A percentile compares a stretch with the other conserved stretches of the same genome.
Evolutionary conservation across 2,888 invertebrate genomes (phyloP).

Genomic region (Parochlus steinenii): DNA sequence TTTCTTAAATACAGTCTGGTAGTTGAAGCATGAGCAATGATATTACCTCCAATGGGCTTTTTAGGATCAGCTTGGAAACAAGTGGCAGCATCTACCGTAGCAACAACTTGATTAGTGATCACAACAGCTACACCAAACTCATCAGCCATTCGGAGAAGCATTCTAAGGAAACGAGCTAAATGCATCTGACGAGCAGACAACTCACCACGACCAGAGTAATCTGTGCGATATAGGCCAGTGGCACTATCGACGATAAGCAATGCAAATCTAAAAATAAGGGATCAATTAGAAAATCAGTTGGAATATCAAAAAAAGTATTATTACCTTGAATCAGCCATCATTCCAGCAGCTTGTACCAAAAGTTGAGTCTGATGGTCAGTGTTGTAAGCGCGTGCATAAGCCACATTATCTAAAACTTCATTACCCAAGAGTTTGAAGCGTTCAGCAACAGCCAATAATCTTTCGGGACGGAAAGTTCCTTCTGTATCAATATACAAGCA

Average conservation of each 20-base stretch:
- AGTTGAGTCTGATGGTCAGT: conserved; percentile 93
- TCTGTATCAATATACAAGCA: conserved; percentile 98
- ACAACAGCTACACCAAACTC: conserved; percentile 99
- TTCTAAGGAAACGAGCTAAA: conserved; percentile 80
- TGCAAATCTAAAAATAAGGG: no score
- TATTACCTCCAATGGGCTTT: conserved; percentile 97
- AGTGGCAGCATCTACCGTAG: conserved; percentile 92
- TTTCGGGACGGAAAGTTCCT: conserved; percentile 91
- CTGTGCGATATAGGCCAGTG: conserved; percentile 86
- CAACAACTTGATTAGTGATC: conserved; percentile 98
- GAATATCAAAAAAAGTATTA: no score
- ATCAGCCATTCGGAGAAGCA: conserved; percentile 83
- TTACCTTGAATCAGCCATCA: conserved; percentile 98
- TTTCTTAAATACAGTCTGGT: conserved; percentile 86
- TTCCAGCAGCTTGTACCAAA: conserved; percentile 80
- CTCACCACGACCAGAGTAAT: conserved; percentile 92
- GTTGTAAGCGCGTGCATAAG: conserved; percentile 91
- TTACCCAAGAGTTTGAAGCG: conserved; percentile 73
- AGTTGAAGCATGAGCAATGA: conserved; percentile 95
- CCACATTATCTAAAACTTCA: conserved; percentile 92
- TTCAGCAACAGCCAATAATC: conserved; percentile 81
- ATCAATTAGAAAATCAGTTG: no score
- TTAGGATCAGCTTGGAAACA: conserved; percentile 94
- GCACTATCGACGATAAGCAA: conserved; percentile 93
- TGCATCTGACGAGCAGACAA: conserved; percentile 89